Base-by-base conservation (phyloP, 2,888 invertebrate species). In the Rhopalosiphum nymphaeae region DNA sequence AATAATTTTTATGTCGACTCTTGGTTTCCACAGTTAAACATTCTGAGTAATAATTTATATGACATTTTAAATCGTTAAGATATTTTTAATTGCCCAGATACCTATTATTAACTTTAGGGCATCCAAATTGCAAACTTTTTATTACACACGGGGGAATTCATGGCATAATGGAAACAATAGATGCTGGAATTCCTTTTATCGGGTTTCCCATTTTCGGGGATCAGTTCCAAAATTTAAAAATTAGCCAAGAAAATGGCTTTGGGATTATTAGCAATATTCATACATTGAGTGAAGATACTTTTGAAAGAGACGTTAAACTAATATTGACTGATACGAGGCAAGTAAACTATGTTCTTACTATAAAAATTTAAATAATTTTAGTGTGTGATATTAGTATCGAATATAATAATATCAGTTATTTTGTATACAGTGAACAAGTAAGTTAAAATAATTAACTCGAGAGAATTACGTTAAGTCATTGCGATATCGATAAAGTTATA, bases 141-240 rank as follows among this genome's bases (percentile, higher is more conserved):
- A 96, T 97, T 94, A 96, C 96, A 3, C 97, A 97, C 95, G 97
- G 96, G 26, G 97, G 96, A 11, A 95, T 96, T 93, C 96, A 96
- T 95, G 96, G 96, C 67, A 95, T 96, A 67, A 96, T 96, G 95
- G 97, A 97, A 95, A 96, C 96, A 4, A 95, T 96, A 21, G 95
- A 96, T 95, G 96, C 96, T 92, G 96, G 96, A 0, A 95, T 96
- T 13, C 96, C 96, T 10, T 94, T 96, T 11, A 94, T 96, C 13
- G 95, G 95, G 21, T 90, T 94, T 61, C 95, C 95, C 0, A 42
- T 94, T 61, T 95, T 95, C 86, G 94, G 95, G 0, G 95, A 95
- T 84, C 95, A 95, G 93, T 94, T 94, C 57, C 95, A 89, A 94
- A 95, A 95, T 92, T 49, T 95, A 46, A 93, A 10, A 85, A 94